Evolutionary conservation across 1,140 invertebrate species (phyloP).

Genomic region (Pogonus chalceus): DNA sequence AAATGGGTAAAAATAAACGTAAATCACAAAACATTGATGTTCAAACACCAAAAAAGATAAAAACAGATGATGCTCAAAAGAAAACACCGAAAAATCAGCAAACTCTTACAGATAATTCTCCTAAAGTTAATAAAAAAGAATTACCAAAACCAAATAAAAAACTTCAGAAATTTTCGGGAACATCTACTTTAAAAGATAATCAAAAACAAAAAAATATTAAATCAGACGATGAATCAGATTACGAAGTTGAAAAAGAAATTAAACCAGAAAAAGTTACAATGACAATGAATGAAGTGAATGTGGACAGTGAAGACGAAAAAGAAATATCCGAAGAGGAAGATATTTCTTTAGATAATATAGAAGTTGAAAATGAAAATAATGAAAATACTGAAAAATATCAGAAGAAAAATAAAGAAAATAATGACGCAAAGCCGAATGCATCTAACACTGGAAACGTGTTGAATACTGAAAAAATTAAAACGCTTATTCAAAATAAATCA

Average conservation of each 20-base stretch:
- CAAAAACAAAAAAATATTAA: slow-evolving; percentile 22
- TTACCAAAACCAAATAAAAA: too few species aligned
- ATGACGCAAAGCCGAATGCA: slow-evolving; percentile 11
- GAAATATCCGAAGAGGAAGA: slow-evolving; percentile 11
- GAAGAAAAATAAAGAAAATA: slow-evolving; percentile 18
- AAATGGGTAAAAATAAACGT: too few species aligned
- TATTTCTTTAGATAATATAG: too few species aligned
- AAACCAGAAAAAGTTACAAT: slow-evolving; percentile 10
- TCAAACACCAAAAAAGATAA: too few species aligned
- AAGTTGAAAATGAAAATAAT: slow-evolving; percentile 8
- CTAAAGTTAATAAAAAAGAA: too few species aligned
- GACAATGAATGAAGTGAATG: slow-evolving; percentile 15
- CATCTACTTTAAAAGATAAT: slow-evolving; percentile 22
- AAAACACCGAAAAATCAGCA: too few species aligned
- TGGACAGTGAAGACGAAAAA: slow-evolving; percentile 18
- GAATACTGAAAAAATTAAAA: slow-evolving; percentile 17
- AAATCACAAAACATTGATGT: too few species aligned
- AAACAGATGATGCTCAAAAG: too few species aligned
- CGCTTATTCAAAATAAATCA: too few species aligned
- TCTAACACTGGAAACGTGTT: slow-evolving; percentile 13
- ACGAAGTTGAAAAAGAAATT: slow-evolving; percentile 16
- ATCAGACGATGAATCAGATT: slow-evolving; percentile 11
- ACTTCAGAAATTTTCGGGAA: too few species aligned
- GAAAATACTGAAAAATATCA: slow-evolving; percentile 17
- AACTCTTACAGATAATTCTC: too few species aligned